Percentiles rank a stretch among this genome's conserved stretches.
Evolutionary conservation across 2,888 invertebrate species (phyloP).

Genomic region (Zygothrica quintamaculata): DNA sequence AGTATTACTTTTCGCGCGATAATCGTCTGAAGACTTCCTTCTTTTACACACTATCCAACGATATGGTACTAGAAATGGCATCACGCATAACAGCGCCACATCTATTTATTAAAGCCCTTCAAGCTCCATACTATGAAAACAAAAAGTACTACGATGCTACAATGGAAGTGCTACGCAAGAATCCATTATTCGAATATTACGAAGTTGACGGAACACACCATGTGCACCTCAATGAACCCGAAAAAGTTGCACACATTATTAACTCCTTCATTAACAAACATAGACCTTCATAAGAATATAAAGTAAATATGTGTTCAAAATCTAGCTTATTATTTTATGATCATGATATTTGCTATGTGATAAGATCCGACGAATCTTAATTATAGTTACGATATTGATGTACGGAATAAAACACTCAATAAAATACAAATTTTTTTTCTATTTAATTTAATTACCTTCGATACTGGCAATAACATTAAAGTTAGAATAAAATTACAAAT

Average conservation of each 20-base stretch:
- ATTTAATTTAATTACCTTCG: constrained; percentile 68
- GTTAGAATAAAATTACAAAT: constrained; percentile 59
- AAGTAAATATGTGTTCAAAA: constrained; percentile 21
- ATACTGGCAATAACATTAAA: constrained; percentile 74
- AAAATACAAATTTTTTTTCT: constrained; percentile 41
- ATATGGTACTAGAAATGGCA: constrained; percentile 86
- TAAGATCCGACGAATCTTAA: constrained; percentile 27
- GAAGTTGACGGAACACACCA: constrained; percentile 90
- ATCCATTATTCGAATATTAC: constrained; percentile 86
- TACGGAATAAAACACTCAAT: not conserved
- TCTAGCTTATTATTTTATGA: constrained; percentile 17
- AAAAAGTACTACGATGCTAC: constrained; percentile 86
- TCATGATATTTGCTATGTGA: constrained; percentile 21
- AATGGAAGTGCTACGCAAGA: constrained; percentile 86
- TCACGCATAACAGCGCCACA: constrained; percentile 87
- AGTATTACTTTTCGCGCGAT: constrained; percentile 88
- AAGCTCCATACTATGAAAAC: constrained; percentile 86
- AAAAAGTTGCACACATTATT: constrained; percentile 86
- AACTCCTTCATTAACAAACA: constrained; percentile 86
- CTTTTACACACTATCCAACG: constrained; percentile 78
- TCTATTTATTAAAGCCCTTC: constrained; percentile 87
- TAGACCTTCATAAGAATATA: constrained; percentile 80
- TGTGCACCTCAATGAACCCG: constrained; percentile 89
- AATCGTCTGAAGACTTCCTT: constrained; percentile 86
- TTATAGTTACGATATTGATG: constrained; percentile 14